These are phyloP conservation scores for Rhegmatorhina hoffmannsi DNA, from an alignment of 2,113 vertebrate species.

Conservation along the genomic window DNA sequence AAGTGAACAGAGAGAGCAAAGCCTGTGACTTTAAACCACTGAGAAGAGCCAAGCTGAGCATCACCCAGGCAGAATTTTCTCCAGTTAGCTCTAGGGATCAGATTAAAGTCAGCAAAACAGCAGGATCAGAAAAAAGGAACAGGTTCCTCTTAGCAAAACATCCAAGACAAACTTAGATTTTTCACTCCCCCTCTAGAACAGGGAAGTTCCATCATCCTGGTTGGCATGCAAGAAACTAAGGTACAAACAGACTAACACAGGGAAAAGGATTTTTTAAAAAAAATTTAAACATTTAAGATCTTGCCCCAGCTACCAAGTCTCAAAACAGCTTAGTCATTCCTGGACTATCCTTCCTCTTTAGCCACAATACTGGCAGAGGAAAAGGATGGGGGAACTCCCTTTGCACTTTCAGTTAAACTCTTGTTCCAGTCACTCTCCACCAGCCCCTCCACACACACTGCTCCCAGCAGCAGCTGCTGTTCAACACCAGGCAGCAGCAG, in stretches of 20 bases:
- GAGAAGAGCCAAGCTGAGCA: neutral
- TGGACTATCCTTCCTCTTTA: neutral
- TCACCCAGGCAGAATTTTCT: neutral
- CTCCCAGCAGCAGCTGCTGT: neutral
- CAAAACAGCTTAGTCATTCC: neutral
- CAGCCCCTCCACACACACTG: neutral
- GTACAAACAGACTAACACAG: neutral
- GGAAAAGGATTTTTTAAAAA: neutral
- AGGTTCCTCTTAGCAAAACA: neutral
- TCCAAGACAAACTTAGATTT: neutral
- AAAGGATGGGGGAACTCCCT: neutral
- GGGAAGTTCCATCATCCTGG: neutral
- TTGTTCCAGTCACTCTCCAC: neutral
- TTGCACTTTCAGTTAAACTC: neutral
- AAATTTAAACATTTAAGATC: neutral
- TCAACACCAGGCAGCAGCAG: neutral
- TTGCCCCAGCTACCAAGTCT: neutral
- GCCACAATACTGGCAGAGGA: neutral
- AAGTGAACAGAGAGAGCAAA: conserved; percentile 5
- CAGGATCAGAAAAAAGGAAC: neutral
- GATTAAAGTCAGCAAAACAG: neutral
- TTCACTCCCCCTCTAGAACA: neutral
- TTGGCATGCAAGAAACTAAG: neutral
- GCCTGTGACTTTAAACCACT: neutral
- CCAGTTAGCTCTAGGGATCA: neutral